These are phyloP conservation scores for Polypterus bichir DNA, from an alignment of 2,113 vertebrate genomes.

Conservation along the genomic window DNA sequence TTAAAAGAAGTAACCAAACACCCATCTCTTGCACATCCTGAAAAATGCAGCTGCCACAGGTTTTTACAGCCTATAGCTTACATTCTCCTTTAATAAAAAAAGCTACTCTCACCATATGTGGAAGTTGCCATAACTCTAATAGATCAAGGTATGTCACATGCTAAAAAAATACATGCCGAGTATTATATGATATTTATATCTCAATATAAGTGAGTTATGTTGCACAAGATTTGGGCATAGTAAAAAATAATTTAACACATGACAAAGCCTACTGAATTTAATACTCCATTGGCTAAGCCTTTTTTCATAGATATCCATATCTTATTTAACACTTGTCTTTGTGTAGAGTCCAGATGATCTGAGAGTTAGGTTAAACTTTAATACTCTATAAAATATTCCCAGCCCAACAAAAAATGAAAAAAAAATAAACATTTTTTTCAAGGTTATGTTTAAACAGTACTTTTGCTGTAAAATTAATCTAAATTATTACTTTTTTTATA, in stretches of 20 bases:
- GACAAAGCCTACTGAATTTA: background rate
- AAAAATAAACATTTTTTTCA: too few species aligned
- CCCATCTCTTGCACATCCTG: background rate
- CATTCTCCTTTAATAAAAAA: slow-evolving; percentile 2
- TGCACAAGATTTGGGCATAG: slow-evolving; percentile 21
- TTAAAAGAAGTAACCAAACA: slow-evolving; percentile 3
- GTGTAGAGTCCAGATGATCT: background rate
- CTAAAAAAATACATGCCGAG: background rate
- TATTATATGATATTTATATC: slow-evolving; percentile 23
- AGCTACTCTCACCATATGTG: slow-evolving; percentile 1
- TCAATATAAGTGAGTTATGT: slow-evolving; percentile 37
- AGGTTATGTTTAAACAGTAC: too few species aligned
- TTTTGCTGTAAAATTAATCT: too few species aligned
- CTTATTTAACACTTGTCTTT: background rate
- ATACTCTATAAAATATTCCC: too few species aligned
- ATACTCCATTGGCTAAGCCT: background rate
- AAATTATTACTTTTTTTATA: too few species aligned
- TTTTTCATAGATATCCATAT: too few species aligned
- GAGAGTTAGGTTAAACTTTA: too few species aligned
- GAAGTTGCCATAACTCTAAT: background rate
- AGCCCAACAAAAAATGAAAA: too few species aligned
- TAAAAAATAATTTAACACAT: slow-evolving; percentile 23
- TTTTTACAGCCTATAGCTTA: background rate
- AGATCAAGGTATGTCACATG: slow-evolving; percentile 1
- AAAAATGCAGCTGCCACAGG: background rate